phyloP scores from a whole-genome alignment of 2,797 vertebrate genomes.

The Atherinosoma microstoma region DNA sequence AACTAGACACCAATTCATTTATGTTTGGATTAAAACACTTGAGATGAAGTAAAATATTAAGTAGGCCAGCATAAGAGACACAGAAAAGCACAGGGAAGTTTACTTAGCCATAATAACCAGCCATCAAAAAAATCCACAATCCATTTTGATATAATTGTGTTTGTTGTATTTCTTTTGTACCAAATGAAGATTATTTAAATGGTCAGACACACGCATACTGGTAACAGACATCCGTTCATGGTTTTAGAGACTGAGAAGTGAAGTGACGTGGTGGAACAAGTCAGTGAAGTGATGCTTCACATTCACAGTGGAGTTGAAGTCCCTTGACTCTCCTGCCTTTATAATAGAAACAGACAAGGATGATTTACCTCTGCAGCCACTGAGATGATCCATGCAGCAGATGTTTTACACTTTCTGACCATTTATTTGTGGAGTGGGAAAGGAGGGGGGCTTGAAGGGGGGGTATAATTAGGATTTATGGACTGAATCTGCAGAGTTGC shows the following conservation, averaged over 20 bases:
- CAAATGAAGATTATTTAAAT: slow-evolving; percentile 7
- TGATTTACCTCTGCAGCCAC: slow-evolving; percentile 93
- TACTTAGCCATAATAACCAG: background rate
- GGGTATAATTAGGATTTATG: slow-evolving; percentile 99
- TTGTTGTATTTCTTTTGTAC: slow-evolving; percentile 15
- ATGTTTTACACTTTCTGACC: slow-evolving; percentile 99
- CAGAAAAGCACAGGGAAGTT: background rate
- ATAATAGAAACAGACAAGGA: slow-evolving; percentile 78
- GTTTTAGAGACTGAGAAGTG: slow-evolving; percentile 39
- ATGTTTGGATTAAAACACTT: background rate
- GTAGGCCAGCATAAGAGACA: background rate
- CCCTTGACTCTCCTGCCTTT: slow-evolving; percentile 66
- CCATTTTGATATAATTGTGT: background rate
- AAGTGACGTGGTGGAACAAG: slow-evolving; percentile 46
- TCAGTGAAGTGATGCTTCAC: slow-evolving; percentile 64
- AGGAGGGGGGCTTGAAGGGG: slow-evolving; percentile 51
- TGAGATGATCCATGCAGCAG: slow-evolving; percentile 96
- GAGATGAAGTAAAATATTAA: background rate
- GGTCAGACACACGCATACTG: slow-evolving; percentile 11
- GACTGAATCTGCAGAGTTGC: slow-evolving; percentile 98
- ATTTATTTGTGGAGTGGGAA: slow-evolving; percentile 91
- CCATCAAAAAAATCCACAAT: background rate
- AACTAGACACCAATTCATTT: background rate
- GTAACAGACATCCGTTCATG: slow-evolving; percentile 33
- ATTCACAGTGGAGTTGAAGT: slow-evolving; percentile 57